phyloP scores from a whole-genome alignment of 53 echinoderm and acorn worm species.

The Glandiceps talaboti region DNA sequence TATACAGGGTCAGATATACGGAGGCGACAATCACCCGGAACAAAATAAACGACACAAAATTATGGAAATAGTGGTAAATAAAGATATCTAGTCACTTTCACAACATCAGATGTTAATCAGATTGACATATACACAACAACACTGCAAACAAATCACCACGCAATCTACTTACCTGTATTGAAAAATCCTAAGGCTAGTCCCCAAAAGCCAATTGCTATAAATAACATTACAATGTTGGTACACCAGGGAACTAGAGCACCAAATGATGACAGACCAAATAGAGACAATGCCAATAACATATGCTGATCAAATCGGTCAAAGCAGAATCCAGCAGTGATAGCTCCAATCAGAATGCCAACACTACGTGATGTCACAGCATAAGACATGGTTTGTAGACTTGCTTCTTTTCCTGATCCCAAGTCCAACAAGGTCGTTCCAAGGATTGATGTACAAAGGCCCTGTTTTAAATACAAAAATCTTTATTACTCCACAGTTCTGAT shows the following conservation, averaged over 20 bases:
- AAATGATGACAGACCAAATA: not conserved
- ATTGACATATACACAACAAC: too few species aligned
- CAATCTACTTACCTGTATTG: conserved; percentile 51
- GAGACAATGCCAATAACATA: not conserved
- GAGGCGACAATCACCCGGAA: too few species aligned
- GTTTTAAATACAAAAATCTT: too few species aligned
- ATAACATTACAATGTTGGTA: conserved; percentile 14
- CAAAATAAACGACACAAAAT: too few species aligned
- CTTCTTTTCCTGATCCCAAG: not conserved
- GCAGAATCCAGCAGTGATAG: not conserved
- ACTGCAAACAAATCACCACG: too few species aligned
- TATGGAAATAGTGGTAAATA: too few species aligned
- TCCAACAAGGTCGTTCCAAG: not conserved
- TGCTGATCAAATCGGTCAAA: not conserved
- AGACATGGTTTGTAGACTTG: not conserved
- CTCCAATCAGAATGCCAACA: not conserved
- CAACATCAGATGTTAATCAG: too few species aligned
- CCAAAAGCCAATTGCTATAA: conserved; percentile 25
- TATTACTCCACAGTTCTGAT: too few species aligned
- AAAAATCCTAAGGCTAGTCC: conserved; percentile 83
- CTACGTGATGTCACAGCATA: not conserved
- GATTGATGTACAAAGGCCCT: not conserved
- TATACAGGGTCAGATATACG: too few species aligned
- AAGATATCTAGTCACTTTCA: too few species aligned
- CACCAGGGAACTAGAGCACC: conserved; percentile 23